Conservation (phyloP, 2,113 vertebrate species). For the Pholis gunnellus region DNA sequence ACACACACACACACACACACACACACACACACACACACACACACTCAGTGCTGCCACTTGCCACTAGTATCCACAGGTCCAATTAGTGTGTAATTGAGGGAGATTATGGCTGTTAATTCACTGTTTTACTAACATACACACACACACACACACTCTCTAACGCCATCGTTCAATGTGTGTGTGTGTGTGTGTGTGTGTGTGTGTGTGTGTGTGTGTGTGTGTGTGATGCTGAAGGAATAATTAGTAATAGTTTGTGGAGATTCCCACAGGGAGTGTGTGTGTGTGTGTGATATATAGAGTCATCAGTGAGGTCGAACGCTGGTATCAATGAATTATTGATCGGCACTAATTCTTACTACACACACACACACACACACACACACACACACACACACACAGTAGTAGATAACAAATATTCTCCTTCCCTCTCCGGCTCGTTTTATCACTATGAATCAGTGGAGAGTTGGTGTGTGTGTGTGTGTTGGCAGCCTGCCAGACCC, state of each 20-base stretch:
- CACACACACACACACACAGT: constrained; percentile 22
- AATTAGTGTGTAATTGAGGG: constrained; percentile 76
- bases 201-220: constrained; percentile 32
- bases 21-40: constrained; percentile 40
- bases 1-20: neutral
- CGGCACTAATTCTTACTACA: constrained; percentile 59
- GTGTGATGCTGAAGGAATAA: constrained; percentile 54
- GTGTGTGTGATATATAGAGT: constrained; percentile 52
- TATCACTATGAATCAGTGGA: constrained; percentile 61
- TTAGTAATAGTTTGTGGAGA: constrained; percentile 55
- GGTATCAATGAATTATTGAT: constrained; percentile 75
- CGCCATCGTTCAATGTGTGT: neutral
- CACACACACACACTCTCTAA: neutral
- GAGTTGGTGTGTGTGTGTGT: constrained; percentile 37
- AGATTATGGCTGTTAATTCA: constrained; percentile 73
- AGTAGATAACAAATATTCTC: constrained; percentile 56
- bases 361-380: constrained; percentile 29
- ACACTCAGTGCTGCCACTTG: constrained; percentile 41
- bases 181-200: neutral
- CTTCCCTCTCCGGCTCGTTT: constrained; percentile 25
- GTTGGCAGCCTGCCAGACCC: constrained; percentile 70
- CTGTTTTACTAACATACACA: neutral
- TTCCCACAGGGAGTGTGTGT: constrained; percentile 47
- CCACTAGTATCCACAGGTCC: constrained; percentile 56
- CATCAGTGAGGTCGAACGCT: constrained; percentile 65